phyloP scores from a whole-genome alignment of 1,140 invertebrate genomes.

The Bombus ignitus region DNA sequence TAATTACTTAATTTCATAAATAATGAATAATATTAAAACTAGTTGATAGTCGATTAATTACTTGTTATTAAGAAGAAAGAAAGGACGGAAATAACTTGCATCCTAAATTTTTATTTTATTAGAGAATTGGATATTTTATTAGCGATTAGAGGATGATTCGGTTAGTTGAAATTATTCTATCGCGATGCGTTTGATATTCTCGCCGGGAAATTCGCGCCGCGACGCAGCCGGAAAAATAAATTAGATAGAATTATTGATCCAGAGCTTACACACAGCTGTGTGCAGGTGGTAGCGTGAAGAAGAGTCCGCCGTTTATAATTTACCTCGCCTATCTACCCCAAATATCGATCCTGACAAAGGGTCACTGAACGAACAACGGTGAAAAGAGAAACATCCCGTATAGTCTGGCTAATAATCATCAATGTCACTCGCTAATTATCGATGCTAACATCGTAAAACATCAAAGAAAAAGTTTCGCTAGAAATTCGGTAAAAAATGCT shows the following conservation, averaged over 20 bases:
- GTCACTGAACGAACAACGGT: slow-evolving; percentile 40
- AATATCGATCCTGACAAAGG: slow-evolving; percentile 53
- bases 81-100: no score
- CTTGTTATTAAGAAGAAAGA: no score
- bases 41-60: no score
- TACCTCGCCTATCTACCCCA: slow-evolving; percentile 52
- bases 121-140: no score
- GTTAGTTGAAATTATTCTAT: background rate
- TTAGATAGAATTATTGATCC: slow-evolving; percentile 58
- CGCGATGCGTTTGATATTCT: background rate
- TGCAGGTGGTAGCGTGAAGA: slow-evolving; percentile 44
- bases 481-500: background rate
- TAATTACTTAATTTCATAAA: background rate
- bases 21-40: no score
- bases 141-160: background rate
- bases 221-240: slow-evolving; percentile 38
- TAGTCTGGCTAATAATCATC: slow-evolving; percentile 16
- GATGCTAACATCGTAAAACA: background rate
- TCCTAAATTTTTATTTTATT: no score
- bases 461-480: background rate
- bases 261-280: slow-evolving; percentile 21
- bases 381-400: slow-evolving; percentile 33
- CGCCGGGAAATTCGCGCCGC: background rate
- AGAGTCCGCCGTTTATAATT: slow-evolving; percentile 54
- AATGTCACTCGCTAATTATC: slow-evolving; percentile 12